Base-by-base conservation (phyloP, 2,797 vertebrate genomes). In the Poeciliopsis presidionis region DNA sequence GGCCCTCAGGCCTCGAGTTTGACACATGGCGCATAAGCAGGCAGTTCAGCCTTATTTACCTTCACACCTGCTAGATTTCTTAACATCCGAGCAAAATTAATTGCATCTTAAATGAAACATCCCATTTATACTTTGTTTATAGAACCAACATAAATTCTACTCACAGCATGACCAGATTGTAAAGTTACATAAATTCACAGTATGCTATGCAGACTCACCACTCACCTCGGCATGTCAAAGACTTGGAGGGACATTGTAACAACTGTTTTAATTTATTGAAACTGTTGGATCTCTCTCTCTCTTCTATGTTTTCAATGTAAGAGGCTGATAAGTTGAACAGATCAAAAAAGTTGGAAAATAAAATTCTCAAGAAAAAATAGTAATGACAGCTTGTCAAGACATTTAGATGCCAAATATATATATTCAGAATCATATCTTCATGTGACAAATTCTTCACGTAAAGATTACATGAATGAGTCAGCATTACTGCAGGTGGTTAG, bases 391-490 rank as follows among this genome's bases (percentile, higher is more conserved):
- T 33, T 33, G 20, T 25, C 2, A 75, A 46, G 41, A 49, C 43
- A 49, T 80, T 71, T 41, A 61, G 59, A 63, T 36, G 43, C 33
- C 22, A 41, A 7, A 51, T 13, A 41, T 25, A 49, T 74, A 73
- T 49, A 53, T 73, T 36, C 73, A 36, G 30, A 81, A 28, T 46
- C 33, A 0, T 16, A 41, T 61, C 25, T 83, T 73, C 25, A 70
- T 51, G 76, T 30, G 30, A 84, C 76, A 80, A 61, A 78, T 49
- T 49, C 74, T 53, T 78, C 78, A 70, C 22, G 41, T 83, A 67
- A 65, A 72, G 71, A 85, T 82, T 69, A 76, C 70, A 59, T 0
- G 2, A 57, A 71, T 89, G 85, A 90, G 45, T 91, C 92, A 89
- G 1, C 13, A 72, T 57, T 51, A 3, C 81, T 77, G 81, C 86